Base-by-base conservation (phyloP, 2,888 invertebrate species). In the Caenorhabditis sp. region DNA sequence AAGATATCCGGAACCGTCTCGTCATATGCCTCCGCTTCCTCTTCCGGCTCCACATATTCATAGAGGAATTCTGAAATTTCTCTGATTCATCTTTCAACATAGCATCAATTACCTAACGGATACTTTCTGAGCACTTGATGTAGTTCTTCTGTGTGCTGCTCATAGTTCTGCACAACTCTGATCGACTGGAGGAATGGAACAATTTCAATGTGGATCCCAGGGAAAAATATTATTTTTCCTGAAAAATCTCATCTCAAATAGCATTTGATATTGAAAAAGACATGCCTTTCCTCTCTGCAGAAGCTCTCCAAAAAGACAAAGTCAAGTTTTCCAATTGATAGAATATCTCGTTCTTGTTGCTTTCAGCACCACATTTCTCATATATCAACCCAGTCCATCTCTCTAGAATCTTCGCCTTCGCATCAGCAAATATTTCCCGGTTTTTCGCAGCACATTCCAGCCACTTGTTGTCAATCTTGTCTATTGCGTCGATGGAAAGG, bases 201-300 rank as follows among this genome's bases (percentile, higher is more conserved):
- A 51, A 88, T 80, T 79, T 88, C 88, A 19, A 88, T 82, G 41
- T 88, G 88, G 47, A 88, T 86, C 49, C 84, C 86, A 26, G 88
- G 88, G 35, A 88, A 83, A 56, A 88, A 88, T 2, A 86, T 81
- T 6, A 86, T 85, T 77, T 88, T 88, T 63, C 85, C 85, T 80
- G 72, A 69, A 73, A 70, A 73, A n/a, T n/a, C n/a, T 12, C n/a
- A 6, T 41, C 16, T 44, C 14, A 47, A 44, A 31, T 10, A 12
- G 2, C 24, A n/a, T 51, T 35, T 24, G 64, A 54, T 19, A 19
- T 58, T 16, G 28, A 31, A 38, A 59, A n/a, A 61, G n/a, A 56
- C 16, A 77, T 68, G 68, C 73, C 80, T 82, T 84, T 85, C 58
- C 85, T 49, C 47, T 88, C 88, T 24, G 74, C 61, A 7, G 84